Conservation (phyloP, 2,888 invertebrate genomes). For the Eulithis prunata region DNA sequence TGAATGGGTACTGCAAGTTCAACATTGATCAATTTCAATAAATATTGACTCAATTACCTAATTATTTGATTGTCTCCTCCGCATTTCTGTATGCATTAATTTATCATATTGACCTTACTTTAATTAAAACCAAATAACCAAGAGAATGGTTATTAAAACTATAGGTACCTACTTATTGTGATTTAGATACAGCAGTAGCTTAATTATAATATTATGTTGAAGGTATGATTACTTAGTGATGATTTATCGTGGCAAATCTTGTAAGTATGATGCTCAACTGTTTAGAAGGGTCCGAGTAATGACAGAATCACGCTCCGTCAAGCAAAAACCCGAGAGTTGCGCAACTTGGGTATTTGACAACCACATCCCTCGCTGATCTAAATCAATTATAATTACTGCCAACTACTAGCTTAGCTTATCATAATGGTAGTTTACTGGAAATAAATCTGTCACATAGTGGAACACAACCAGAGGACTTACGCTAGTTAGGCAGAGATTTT, state of each 20-base stretch:
- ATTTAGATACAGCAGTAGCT: no score
- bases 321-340: conserved; percentile 38
- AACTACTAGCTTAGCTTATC: conserved; percentile 8
- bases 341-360: conserved; percentile 31
- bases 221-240: no score
- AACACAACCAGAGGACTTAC: no score
- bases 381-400: conserved; percentile 40
- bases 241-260: no score
- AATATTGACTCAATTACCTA: conserved; percentile 19
- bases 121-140: conserved; percentile 4
- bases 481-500: no score
- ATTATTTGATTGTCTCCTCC: conserved; percentile 13
- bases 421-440: no score
- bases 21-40: conserved; percentile 14
- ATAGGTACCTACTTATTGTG: background rate
- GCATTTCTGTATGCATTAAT: conserved; percentile 11
- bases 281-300: conserved; percentile 39
- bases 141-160: background rate
- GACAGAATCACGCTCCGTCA: conserved; percentile 38
- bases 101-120: conserved; percentile 6
- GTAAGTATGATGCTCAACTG: conserved; percentile 1
- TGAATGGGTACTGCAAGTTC: conserved; percentile 2
- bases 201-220: no score
- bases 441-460: no score
- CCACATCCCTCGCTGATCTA: conserved; percentile 36